Evolutionary conservation across 2,113 vertebrate genomes (phyloP), one percentile per base, ranked within the genome.

Genomic region (Anoplopoma fimbria): DNA sequence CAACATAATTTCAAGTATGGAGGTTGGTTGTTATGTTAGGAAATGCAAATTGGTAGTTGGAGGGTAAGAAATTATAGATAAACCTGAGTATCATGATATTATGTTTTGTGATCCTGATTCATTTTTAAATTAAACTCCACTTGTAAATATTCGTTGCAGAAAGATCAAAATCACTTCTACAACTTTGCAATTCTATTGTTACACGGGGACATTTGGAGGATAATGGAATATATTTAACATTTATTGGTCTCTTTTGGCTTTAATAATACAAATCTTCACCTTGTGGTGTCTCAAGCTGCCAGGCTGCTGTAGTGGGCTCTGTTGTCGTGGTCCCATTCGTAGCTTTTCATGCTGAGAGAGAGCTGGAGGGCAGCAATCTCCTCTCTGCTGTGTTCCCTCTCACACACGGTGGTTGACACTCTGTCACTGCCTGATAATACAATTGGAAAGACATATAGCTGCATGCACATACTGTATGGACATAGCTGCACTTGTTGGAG

Each of bases 351-450:
- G 87, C 69, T 19, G 75, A 87, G 81, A 67, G 53, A 72, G 73
- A 84, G 87, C 86, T 83, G 85, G 79, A 89, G 88, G 72, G 79
- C 85, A 85, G 75, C 78, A 80, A 78, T 85, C 74, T 79, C 86
- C 83, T 81, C 60, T 77, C 69, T 68, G 77, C 82, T 40, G 70
- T 81, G 72, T 78, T 74, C 34, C 62, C 57, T 77, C 70, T 85
- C 78, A 79, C 86, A 86, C 84, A n/a, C 83, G 67, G 69, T 49
- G 63, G 68, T 75, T 84, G 83, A 84, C 84, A 85, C 79, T 85
- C 77, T 85, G 86, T 84, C 86, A 77, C 70, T 88, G 82, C 47
- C 89, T 82, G 89, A 84, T 88, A 90, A 87, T 91, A 93, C 82
- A 82, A 89, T 58, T 67, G 79, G 85, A 74, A 76, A 77, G 74